Conservation (phyloP, 2,797 vertebrate genomes). For the Botia almorhae region DNA sequence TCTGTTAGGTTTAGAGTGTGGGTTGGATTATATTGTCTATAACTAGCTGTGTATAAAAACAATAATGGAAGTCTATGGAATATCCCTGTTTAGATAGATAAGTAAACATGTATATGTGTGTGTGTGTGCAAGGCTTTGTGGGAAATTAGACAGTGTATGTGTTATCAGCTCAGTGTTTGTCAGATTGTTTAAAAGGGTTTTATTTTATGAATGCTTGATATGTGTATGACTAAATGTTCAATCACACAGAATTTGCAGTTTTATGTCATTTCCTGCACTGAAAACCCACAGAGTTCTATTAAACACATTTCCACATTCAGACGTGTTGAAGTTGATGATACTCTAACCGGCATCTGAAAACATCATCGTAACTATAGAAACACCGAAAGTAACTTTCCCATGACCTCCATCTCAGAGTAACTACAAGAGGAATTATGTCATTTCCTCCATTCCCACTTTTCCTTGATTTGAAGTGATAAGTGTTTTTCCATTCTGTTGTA, state of each 20-base stretch:
- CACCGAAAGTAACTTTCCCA: background rate
- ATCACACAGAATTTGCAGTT: no score
- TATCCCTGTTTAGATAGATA: no score
- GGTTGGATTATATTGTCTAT: no score
- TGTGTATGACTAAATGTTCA: background rate
- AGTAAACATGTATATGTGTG: no score
- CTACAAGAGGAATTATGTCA: constrained; percentile 23
- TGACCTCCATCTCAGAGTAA: constrained; percentile 33
- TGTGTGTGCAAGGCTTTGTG: no score
- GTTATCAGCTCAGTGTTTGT: background rate
- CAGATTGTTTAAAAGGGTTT: background rate
- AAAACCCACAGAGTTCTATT: no score
- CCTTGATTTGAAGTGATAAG: constrained; percentile 48
- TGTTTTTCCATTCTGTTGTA: constrained; percentile 49
- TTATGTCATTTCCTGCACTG: no score
- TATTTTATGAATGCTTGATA: background rate
- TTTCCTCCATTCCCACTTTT: constrained; percentile 35
- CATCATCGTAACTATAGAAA: background rate
- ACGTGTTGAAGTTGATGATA: background rate
- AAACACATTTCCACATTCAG: no score
- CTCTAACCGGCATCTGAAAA: background rate
- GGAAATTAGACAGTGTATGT: background rate
- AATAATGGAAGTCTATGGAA: no score
- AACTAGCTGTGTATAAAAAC: no score
- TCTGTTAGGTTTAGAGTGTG: no score